Percentiles rank a stretch among this genome's conserved stretches.
Evolutionary conservation across 2,113 vertebrate species (phyloP).

Genomic region (Hemichromis elongatus): DNA sequence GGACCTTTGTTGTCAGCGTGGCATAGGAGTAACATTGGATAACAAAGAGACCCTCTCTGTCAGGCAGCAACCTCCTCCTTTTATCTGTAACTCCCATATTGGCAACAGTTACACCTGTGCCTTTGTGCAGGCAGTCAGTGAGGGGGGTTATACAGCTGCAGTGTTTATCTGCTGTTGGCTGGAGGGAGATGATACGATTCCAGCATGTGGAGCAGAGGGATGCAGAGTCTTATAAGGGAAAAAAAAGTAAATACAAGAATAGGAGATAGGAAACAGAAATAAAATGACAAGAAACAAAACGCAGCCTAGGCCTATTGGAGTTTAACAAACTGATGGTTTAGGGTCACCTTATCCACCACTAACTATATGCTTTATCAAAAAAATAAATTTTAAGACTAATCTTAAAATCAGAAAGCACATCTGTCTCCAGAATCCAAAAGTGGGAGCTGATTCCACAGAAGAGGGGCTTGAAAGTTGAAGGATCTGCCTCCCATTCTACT

Average conservation of each 20-base stretch:
- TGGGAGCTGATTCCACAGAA: not conserved
- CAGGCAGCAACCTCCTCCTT: not conserved
- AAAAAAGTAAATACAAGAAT: not conserved
- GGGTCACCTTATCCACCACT: not conserved
- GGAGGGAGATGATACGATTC: conserved; percentile 3
- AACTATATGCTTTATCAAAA: not conserved
- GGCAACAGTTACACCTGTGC: conserved; percentile 24
- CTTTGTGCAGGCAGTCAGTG: not conserved
- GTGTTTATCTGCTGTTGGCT: conserved; percentile 2
- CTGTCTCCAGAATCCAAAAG: not conserved
- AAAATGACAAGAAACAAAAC: not conserved
- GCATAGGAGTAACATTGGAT: not conserved
- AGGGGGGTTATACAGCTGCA: not conserved
- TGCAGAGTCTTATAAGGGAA: not conserved
- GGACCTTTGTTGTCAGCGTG: conserved; percentile 46
- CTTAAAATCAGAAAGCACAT: not conserved
- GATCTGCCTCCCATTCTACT: not conserved
- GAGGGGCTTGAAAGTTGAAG: not conserved
- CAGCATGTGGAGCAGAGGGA: not conserved
- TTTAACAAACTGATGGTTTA: not conserved
- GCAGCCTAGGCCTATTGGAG: not conserved
- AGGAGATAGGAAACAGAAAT: not conserved
- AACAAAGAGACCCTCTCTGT: conserved; percentile 39
- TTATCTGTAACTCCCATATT: not conserved
- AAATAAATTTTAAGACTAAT: accelerated